Conservation (phyloP, 1,140 invertebrate genomes). For the Eriosoma lanigerum region DNA sequence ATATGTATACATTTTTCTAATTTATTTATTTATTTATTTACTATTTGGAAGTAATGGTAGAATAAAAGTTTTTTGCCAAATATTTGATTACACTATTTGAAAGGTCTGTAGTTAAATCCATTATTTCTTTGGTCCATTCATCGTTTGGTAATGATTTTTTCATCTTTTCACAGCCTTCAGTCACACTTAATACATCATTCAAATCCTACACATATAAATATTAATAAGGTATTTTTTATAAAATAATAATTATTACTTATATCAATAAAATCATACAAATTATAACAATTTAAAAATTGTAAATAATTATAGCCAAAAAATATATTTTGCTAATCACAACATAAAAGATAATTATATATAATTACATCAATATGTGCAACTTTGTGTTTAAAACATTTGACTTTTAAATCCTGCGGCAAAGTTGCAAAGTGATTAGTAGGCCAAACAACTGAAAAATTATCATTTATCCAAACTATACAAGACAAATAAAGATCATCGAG, state of each 20-base stretch:
- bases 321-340: not conserved
- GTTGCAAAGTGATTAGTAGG: slow-evolving; percentile 80
- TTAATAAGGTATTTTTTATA: slow-evolving; percentile 11
- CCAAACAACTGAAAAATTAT: slow-evolving; percentile 82
- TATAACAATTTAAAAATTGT: not conserved
- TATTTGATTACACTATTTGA: slow-evolving; percentile 68
- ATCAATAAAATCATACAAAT: not conserved
- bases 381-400: slow-evolving; percentile 80
- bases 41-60: slow-evolving; percentile 65
- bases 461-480: slow-evolving; percentile 81
- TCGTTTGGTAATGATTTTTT: slow-evolving; percentile 69
- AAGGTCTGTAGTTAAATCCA: slow-evolving; percentile 68
- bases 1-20: no score
- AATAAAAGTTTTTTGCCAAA: slow-evolving; percentile 68
- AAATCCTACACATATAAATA: slow-evolving; percentile 60
- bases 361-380: slow-evolving; percentile 67
- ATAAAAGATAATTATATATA: not conserved
- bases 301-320: not conserved
- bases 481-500: slow-evolving; percentile 84
- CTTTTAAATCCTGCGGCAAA: slow-evolving; percentile 75
- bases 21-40: no score
- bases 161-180: slow-evolving; percentile 71
- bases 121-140: slow-evolving; percentile 72
- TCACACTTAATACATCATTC: slow-evolving; percentile 68
- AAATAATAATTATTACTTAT: slow-evolving; percentile 23